A percentile compares a stretch with the other conserved stretches of the same genome.
Conservation (phyloP, 1,140 invertebrate genomes). For the Chelonus insularis region DNA sequence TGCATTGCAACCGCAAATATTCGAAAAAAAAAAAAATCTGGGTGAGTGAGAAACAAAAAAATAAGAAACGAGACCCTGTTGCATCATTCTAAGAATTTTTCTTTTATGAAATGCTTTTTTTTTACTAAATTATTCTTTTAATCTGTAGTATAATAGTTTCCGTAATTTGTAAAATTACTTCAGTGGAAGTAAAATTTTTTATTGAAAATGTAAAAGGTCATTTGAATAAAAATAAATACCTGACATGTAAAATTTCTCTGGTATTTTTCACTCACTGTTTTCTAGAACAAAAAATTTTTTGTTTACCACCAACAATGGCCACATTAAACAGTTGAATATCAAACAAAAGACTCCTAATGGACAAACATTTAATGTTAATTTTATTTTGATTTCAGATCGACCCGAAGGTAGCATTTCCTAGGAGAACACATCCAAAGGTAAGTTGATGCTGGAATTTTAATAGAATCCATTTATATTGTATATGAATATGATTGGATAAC, state of each 20-base stretch:
- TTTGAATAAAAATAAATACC: too few relatives aligned
- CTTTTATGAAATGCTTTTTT: too few relatives aligned
- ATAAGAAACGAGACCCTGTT: background rate
- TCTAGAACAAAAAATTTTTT: too few relatives aligned
- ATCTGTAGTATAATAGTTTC: too few relatives aligned
- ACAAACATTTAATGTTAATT: background rate
- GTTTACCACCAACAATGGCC: too few relatives aligned
- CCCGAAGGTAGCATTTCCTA: conserved; percentile 99
- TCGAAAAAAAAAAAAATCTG: background rate
- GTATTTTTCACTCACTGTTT: too few relatives aligned
- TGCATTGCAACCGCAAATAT: background rate
- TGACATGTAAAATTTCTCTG: too few relatives aligned
- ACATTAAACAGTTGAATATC: background rate
- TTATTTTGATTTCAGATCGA: conserved; percentile 86
- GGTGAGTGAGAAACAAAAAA: background rate
- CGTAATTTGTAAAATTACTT: too few relatives aligned
- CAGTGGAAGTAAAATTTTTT: too few relatives aligned
- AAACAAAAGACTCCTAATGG: background rate
- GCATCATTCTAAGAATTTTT: too few relatives aligned
- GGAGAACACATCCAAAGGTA: conserved; percentile 98
- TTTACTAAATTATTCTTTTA: too few relatives aligned
- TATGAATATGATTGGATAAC: conserved; percentile 4
- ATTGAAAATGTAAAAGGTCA: too few relatives aligned
- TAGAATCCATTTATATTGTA: conserved; percentile 15
- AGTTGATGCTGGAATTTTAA: conserved; percentile 53